Percentiles rank a stretch among this genome's conserved stretches.
These are phyloP conservation scores for Physella acuta DNA, from an alignment of 1,140 invertebrate genomes.

Conservation along the genomic window DNA sequence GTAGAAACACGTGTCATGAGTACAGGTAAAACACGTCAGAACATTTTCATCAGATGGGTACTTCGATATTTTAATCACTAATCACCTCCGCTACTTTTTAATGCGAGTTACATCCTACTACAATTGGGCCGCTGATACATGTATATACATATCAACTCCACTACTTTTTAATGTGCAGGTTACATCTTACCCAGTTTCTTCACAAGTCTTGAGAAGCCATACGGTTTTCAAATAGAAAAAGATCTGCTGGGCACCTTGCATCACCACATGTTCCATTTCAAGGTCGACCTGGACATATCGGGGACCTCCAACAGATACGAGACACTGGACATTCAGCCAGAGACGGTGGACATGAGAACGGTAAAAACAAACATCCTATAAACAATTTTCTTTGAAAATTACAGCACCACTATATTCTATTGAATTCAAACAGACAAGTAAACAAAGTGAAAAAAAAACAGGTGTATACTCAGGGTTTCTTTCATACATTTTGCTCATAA, in stretches of 20 bases:
- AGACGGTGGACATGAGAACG: conserved; percentile 12
- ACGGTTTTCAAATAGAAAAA: conserved; percentile 33
- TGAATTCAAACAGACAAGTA: background rate
- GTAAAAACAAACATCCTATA: background rate
- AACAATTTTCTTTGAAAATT: background rate
- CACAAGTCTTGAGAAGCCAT: conserved; percentile 26
- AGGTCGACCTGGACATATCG: conserved; percentile 40
- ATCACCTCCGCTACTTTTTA: background rate
- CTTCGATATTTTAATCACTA: background rate
- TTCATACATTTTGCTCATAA: background rate
- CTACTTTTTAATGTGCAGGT: conserved; percentile 25
- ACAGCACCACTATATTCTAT: background rate
- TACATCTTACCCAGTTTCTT: conserved; percentile 37
- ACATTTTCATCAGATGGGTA: background rate
- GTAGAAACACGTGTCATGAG: conserved; percentile 38
- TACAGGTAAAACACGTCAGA: conserved; percentile 27
- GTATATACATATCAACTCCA: background rate
- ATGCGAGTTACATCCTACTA: conserved; percentile 37
- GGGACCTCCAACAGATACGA: conserved; percentile 38
- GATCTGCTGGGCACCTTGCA: conserved; percentile 37
- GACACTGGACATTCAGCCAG: conserved; percentile 35
- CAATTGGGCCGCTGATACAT: conserved; percentile 13
- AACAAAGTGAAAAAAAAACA: background rate
- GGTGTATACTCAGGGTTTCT: background rate
- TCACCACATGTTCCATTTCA: conserved; percentile 46